Evolutionary conservation across 2,888 invertebrate genomes (phyloP).

Genomic region (Sarcophaga carnaria): DNA sequence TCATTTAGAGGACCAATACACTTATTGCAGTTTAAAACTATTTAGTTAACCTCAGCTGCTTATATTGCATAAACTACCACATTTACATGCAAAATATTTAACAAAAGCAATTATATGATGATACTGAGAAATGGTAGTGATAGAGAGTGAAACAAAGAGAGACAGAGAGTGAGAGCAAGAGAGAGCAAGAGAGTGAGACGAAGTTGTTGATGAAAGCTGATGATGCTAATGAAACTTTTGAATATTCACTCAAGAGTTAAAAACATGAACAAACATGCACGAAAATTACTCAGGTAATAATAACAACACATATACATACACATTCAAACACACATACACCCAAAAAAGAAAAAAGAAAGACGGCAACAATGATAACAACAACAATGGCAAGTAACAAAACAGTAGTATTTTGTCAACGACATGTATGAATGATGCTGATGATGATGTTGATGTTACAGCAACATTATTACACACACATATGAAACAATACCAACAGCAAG

Average conservation of each 20-base stretch:
- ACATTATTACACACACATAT: constrained; percentile 21
- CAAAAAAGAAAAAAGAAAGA: constrained; percentile 33
- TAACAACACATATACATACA: constrained; percentile 40
- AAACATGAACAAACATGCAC: constrained; percentile 75
- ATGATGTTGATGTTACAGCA: constrained; percentile 45
- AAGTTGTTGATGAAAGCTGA: constrained; percentile 22
- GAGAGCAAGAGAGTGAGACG: no score
- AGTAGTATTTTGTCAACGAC: constrained; percentile 52
- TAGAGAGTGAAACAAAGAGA: neutral
- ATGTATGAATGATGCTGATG: constrained; percentile 56
- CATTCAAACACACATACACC: neutral
- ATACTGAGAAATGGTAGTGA: constrained; percentile 35
- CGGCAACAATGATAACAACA: neutral
- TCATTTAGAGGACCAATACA: no score
- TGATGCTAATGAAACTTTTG: constrained; percentile 74
- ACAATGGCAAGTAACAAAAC: constrained; percentile 55
- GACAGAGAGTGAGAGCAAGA: no score
- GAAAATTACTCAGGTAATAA: constrained; percentile 79
- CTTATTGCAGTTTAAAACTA: neutral
- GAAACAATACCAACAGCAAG: constrained; percentile 50
- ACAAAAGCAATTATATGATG: constrained; percentile 64
- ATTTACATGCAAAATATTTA: constrained; percentile 37
- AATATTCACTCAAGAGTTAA: constrained; percentile 75
- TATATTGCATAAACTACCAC: constrained; percentile 9
- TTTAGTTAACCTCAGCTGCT: neutral